Conservation (phyloP, 2,113 vertebrate species). For the Acinonyx jubatus region DNA sequence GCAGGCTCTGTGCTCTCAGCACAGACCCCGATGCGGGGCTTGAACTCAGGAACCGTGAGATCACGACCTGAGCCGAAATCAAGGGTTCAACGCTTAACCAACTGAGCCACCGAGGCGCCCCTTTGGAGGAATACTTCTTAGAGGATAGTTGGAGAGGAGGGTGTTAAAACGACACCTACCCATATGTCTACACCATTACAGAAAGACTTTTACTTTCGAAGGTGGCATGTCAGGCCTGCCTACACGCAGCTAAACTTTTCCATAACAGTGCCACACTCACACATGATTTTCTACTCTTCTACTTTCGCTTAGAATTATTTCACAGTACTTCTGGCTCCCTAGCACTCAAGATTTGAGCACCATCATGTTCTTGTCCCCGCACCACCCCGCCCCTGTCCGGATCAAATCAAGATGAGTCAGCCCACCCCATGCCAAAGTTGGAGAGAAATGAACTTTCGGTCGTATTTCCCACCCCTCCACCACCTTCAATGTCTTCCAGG, state of each 20-base stretch:
- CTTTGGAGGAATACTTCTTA: background rate
- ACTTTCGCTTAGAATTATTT: background rate
- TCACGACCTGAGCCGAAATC: too few relatives aligned
- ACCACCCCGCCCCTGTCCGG: background rate
- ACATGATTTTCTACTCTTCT: background rate
- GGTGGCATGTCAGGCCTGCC: conserved; percentile 20
- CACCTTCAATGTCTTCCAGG: background rate
- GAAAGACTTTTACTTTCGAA: background rate
- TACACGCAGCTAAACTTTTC: background rate
- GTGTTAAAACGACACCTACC: background rate
- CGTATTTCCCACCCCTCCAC: background rate
- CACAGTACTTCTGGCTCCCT: background rate
- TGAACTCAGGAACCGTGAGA: too few relatives aligned
- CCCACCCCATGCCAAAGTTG: background rate
- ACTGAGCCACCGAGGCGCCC: too few relatives aligned
- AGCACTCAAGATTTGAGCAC: background rate
- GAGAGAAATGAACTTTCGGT: conserved; percentile 8
- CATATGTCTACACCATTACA: background rate
- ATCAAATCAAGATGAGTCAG: conserved; percentile 39
- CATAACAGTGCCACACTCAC: background rate
- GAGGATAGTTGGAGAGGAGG: background rate
- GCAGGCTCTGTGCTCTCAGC: too few relatives aligned
- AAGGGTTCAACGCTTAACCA: too few relatives aligned
- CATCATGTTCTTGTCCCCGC: background rate
- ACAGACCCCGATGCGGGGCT: too few relatives aligned